A percentile compares a stretch with the other conserved stretches of the same genome.
phyloP scores from a whole-genome alignment of 2,888 invertebrate species.

The Augochlorella aurata region DNA sequence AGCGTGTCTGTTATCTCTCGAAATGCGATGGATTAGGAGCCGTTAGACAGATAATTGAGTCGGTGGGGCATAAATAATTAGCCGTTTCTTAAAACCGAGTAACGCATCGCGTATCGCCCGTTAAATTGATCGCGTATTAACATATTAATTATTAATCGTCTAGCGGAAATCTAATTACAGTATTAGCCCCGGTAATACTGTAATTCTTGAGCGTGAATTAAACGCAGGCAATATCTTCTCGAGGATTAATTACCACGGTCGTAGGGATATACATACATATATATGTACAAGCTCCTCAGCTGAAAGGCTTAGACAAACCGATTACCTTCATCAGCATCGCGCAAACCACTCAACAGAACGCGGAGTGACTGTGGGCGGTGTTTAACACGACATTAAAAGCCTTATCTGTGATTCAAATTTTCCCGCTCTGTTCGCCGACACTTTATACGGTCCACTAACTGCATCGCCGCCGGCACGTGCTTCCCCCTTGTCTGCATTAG shows the following conservation, averaged over 20 bases:
- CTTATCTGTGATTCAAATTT: conserved; percentile 48
- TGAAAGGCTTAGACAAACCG: conserved; percentile 8
- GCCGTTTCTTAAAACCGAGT: conserved; percentile 2
- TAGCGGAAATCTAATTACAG: conserved; percentile 1
- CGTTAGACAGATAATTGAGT: conserved; percentile 1
- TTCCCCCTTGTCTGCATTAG: conserved; percentile 38
- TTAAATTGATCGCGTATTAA: conserved; percentile 10
- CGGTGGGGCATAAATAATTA: conserved; percentile 5
- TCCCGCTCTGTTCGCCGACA: conserved; percentile 30
- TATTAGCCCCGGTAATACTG: neutral
- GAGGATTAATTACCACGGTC: neutral
- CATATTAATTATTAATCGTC: conserved; percentile 7
- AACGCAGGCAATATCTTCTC: neutral
- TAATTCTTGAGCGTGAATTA: neutral
- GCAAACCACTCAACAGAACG: conserved; percentile 22
- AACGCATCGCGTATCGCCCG: neutral
- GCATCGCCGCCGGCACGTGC: conserved; percentile 42
- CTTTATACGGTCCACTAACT: conserved; percentile 43
- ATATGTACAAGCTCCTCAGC: neutral
- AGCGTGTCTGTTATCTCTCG: conserved; percentile 4
- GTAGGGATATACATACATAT: neutral
- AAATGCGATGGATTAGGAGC: neutral
- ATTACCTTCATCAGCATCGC: conserved; percentile 28
- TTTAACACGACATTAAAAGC: conserved; percentile 45
- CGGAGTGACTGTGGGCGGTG: conserved; percentile 19